Percentiles rank a stretch among this genome's conserved stretches.
phyloP scores from a whole-genome alignment of 2,113 vertebrate species.

The Rhinopithecus roxellana region DNA sequence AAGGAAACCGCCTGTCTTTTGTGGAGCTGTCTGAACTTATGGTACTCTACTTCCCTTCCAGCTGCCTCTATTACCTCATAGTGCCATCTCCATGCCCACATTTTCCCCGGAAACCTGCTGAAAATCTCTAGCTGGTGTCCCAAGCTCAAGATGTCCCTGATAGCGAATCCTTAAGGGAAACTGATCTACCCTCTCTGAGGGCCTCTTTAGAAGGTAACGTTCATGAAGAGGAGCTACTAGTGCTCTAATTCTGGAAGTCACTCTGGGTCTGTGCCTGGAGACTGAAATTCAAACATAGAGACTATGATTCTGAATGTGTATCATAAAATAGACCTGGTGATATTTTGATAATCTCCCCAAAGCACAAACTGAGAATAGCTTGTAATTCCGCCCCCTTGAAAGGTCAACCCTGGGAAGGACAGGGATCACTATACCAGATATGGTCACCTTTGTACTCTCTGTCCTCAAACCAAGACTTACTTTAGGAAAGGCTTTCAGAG shows the following conservation, averaged over 20 bases:
- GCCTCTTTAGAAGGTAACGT: not conserved
- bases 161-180: not conserved
- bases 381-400: not conserved
- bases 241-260: not conserved
- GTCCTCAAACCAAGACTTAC: not conserved
- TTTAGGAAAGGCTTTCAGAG: not conserved
- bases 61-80: not conserved
- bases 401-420: not conserved
- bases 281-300: not conserved
- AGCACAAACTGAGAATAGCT: not conserved
- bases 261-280: not conserved
- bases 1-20: not conserved
- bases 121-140: not conserved
- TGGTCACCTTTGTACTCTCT: not conserved
- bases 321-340: not conserved
- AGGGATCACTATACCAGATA: not conserved
- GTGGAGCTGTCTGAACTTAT: not conserved
- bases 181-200: not conserved
- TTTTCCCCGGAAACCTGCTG: not conserved
- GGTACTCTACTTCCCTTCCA: not conserved
- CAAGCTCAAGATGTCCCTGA: not conserved
- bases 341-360: not conserved
- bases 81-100: not conserved
- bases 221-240: not conserved
- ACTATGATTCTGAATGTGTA: not conserved